Percentiles rank a stretch among this genome's conserved stretches.
Conservation (phyloP, 2,113 vertebrate species). For the Indri indri region DNA sequence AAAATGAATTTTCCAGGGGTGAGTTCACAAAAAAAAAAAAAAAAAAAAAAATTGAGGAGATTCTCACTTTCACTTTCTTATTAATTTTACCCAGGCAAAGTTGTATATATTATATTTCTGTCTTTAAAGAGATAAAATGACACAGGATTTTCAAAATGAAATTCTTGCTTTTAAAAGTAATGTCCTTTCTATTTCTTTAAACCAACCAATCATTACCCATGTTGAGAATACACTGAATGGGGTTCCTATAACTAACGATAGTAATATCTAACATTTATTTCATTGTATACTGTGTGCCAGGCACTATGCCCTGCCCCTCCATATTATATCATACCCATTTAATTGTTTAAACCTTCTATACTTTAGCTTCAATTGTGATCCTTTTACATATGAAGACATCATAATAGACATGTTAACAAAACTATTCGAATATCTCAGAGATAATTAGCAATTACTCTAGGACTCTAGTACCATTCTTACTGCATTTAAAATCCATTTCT, state of each 20-base stretch:
- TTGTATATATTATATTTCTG: not conserved
- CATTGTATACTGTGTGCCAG: not conserved
- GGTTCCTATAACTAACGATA: not conserved
- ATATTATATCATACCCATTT: not conserved
- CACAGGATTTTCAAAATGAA: not conserved
- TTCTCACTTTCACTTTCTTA: not conserved
- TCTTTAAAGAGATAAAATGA: not conserved
- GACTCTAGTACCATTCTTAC: not conserved
- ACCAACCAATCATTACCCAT: not conserved
- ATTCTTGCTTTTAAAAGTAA: not conserved
- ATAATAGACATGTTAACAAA: not conserved
- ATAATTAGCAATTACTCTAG: not conserved
- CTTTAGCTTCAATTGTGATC: not conserved
- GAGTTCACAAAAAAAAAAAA: not conserved
- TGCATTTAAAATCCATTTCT: not conserved
- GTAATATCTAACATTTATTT: not conserved
- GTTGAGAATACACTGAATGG: not conserved
- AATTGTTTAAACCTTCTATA: not conserved
- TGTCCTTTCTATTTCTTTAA: not conserved
- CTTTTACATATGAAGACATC: not conserved
- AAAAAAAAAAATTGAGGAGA: not conserved
- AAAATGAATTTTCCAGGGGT: not conserved
- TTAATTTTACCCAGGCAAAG: not conserved
- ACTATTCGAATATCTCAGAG: not conserved
- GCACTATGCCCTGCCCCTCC: not conserved